Evolutionary conservation across 2,888 invertebrate species (phyloP).

Genomic region (Euplagia quadripunctaria): DNA sequence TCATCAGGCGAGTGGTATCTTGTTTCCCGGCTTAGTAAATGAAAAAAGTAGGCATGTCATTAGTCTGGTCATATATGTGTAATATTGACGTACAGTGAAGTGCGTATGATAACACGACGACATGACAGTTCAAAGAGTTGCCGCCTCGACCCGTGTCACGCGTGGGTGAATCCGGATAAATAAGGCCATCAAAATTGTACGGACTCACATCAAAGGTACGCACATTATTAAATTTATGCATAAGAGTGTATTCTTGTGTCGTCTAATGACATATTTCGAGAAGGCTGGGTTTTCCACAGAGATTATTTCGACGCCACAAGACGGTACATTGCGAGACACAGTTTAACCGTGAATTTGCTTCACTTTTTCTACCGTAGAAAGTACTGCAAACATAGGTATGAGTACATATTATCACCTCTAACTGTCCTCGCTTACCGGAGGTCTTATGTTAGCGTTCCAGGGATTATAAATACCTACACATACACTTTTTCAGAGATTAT

Average conservation of each 20-base stretch:
- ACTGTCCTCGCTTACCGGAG: not conserved
- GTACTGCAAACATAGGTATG: not conserved
- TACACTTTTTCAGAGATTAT: not conserved
- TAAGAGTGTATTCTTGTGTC: slow-evolving; percentile 44
- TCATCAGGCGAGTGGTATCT: too few species aligned
- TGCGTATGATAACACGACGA: slow-evolving; percentile 44
- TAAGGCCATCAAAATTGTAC: slow-evolving; percentile 46
- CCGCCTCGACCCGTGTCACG: slow-evolving; percentile 53
- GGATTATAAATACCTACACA: not conserved
- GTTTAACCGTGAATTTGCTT: slow-evolving; percentile 19
- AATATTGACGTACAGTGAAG: slow-evolving; percentile 45
- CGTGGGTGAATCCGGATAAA: slow-evolving; percentile 45
- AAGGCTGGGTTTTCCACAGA: slow-evolving; percentile 25
- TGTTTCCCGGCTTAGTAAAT: not conserved
- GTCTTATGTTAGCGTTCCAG: not conserved
- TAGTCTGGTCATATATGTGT: slow-evolving; percentile 32
- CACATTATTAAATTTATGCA: slow-evolving; percentile 56
- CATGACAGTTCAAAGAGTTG: slow-evolving; percentile 54
- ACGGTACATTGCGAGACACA: slow-evolving; percentile 36
- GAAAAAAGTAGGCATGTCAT: slow-evolving; percentile 8
- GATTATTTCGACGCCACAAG: too few species aligned
- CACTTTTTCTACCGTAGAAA: not conserved
- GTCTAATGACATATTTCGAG: slow-evolving; percentile 39
- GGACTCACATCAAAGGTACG: slow-evolving; percentile 53
- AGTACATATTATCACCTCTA: not conserved